A percentile compares a stretch with the other conserved stretches of the same genome.
These are phyloP conservation scores for Gadopsis bispinosus DNA, from an alignment of 2,797 vertebrate species.

Conservation along the genomic window DNA sequence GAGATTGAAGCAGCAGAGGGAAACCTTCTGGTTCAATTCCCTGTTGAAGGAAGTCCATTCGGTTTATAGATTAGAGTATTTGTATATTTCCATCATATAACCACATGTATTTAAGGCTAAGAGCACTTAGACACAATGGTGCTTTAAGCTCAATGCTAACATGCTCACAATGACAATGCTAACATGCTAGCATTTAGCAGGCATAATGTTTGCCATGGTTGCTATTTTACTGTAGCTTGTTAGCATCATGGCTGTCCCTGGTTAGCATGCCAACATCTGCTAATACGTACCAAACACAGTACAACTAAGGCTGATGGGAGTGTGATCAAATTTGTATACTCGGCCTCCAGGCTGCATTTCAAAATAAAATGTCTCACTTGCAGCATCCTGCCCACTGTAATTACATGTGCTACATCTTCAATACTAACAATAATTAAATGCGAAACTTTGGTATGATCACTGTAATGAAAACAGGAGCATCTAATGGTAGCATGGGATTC, in stretches of 20 bases:
- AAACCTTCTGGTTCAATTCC: slow-evolving; percentile 91
- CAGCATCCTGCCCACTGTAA: not conserved
- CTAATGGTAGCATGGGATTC: not conserved
- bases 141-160: not conserved
- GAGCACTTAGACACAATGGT: fast-evolving
- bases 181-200: not conserved
- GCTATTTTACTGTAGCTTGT: not conserved
- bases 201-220: not conserved
- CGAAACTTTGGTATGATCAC: not conserved
- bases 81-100: not conserved
- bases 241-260: too few relatives aligned
- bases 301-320: not conserved
- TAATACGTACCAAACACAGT: not conserved
- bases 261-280: not conserved
- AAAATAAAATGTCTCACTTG: not conserved
- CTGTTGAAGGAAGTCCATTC: slow-evolving; percentile 71
- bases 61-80: not conserved
- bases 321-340: too few relatives aligned
- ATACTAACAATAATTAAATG: not conserved
- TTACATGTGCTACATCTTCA: not conserved
- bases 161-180: not conserved
- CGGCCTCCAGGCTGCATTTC: not conserved
- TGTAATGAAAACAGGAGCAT: not conserved
- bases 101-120: not conserved
- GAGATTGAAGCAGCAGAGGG: slow-evolving; percentile 87